Conservation (phyloP, 2,113 vertebrate genomes). For the Scatophagus argus region DNA sequence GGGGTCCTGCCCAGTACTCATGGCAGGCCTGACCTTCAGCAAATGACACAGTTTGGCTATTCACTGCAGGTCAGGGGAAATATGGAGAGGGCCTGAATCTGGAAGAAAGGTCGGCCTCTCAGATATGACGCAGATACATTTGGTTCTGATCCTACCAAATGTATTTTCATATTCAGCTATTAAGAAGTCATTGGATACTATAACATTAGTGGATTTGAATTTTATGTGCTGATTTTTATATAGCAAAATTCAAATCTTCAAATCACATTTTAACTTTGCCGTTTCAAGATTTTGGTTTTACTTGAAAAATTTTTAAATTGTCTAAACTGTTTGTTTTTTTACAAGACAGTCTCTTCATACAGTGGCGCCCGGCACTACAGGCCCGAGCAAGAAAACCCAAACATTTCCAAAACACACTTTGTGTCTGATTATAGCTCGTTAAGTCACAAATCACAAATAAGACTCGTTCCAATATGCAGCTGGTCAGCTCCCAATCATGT, state of each 20-base stretch:
- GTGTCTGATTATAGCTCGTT: too few relatives aligned
- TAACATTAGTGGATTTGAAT: not conserved
- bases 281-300: not conserved
- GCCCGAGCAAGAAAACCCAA: too few relatives aligned
- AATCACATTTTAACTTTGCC: too few relatives aligned
- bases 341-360: not conserved
- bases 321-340: not conserved
- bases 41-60: conserved; percentile 70
- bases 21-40: conserved; percentile 74
- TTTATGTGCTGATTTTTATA: not conserved
- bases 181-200: not conserved
- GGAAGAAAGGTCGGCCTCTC: conserved; percentile 58
- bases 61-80: conserved; percentile 76
- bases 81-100: conserved; percentile 59
- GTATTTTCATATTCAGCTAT: conserved; percentile 40
- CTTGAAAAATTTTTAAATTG: too few relatives aligned
- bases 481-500: too few relatives aligned
- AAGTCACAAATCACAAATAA: too few relatives aligned
- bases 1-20: conserved; percentile 74
- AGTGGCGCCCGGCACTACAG: too few relatives aligned
- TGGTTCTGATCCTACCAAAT: conserved; percentile 25
- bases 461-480: too few relatives aligned
- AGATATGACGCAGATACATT: conserved; percentile 53
- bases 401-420: too few relatives aligned
- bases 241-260: not conserved